Percentiles rank a stretch among this genome's conserved stretches.
Evolutionary conservation across 92 coral and sea anemone genomes (phyloP).

Genomic region (Phenganax stokvisi): DNA sequence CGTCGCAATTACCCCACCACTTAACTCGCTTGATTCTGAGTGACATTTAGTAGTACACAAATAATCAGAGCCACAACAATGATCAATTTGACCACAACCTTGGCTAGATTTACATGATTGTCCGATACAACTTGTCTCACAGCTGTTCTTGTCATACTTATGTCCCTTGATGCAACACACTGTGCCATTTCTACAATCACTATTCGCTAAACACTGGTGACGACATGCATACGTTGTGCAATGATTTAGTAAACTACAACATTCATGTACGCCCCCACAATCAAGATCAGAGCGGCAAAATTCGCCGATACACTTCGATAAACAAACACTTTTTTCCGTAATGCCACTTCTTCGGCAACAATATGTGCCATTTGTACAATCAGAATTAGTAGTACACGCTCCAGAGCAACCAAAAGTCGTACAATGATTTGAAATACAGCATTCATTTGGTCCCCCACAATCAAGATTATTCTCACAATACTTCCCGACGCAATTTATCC

Average conservation of each 20-base stretch:
- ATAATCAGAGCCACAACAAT: neutral
- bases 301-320: neutral
- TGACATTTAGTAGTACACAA: neutral
- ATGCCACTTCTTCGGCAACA: neutral
- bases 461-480: neutral
- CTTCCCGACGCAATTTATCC: neutral
- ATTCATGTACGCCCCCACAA: slow-evolving; percentile 6
- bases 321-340: neutral
- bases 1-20: neutral
- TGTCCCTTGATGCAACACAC: slow-evolving; percentile 3
- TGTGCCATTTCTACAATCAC: neutral
- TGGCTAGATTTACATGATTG: neutral
- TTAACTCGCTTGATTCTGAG: neutral
- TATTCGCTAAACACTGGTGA: neutral
- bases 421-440: slow-evolving; percentile 7
- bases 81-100: neutral
- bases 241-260: neutral
- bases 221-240: slow-evolving; percentile 9
- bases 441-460: neutral
- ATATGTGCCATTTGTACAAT: slow-evolving; percentile 2
- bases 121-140: neutral
- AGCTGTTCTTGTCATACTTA: slow-evolving; percentile 6
- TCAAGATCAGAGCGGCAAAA: neutral
- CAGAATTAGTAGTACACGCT: neutral
- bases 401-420: neutral